Conservation (phyloP, 2,113 vertebrate species). For the Ifrita kowaldi region DNA sequence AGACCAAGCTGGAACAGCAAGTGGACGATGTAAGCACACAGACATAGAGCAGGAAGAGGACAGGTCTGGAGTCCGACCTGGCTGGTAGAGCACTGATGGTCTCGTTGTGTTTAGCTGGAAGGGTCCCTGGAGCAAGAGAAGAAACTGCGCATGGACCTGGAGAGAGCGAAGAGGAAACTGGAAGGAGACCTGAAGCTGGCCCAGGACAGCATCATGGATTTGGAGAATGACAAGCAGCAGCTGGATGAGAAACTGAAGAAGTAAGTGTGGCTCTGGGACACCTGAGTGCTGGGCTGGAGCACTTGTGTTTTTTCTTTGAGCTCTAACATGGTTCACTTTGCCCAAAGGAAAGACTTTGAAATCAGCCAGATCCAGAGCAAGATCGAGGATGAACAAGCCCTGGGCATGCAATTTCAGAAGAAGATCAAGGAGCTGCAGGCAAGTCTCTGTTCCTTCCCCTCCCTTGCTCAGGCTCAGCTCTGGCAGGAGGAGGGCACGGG, state of each 20-base stretch:
- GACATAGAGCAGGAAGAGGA: background rate
- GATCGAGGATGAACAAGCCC: background rate
- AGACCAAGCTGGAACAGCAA: background rate
- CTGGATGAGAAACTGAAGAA: background rate
- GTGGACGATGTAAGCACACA: background rate
- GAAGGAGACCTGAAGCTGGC: conserved; percentile 30
- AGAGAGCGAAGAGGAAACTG: conserved; percentile 78
- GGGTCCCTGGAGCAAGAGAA: conserved; percentile 86
- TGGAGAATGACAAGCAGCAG: conserved; percentile 81
- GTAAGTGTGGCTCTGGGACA: background rate
- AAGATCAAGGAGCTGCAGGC: conserved; percentile 81
- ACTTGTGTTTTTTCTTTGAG: background rate
- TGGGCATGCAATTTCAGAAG: conserved; percentile 69
- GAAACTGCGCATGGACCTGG: conserved; percentile 81
- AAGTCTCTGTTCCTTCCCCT: background rate
- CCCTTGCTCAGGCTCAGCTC: background rate
- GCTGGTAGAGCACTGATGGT: background rate
- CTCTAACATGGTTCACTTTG: background rate
- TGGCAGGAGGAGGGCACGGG: background rate
- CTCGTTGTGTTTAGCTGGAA: conserved; percentile 64
- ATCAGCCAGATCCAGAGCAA: conserved; percentile 71
- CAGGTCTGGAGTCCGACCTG: background rate
- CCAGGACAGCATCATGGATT: conserved; percentile 71
- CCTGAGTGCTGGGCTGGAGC: background rate
- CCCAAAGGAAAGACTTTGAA: conserved; percentile 58